Conservation (phyloP, 2,113 vertebrate species). For the Hyla sarda region DNA sequence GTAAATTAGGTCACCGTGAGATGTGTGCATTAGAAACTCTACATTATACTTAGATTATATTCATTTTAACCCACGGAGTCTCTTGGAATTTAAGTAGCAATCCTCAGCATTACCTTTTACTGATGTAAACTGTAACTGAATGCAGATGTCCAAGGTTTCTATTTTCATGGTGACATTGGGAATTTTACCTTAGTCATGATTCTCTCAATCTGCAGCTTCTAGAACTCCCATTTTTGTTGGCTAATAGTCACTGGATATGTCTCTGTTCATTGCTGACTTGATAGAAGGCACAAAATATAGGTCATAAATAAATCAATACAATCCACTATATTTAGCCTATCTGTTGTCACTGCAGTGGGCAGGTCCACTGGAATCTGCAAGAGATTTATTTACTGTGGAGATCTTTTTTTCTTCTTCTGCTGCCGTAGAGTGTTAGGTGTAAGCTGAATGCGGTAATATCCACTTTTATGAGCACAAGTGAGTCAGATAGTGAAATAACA, state of each 20-base stretch:
- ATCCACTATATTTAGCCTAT: slow-evolving; percentile 50
- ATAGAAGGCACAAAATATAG: slow-evolving; percentile 35
- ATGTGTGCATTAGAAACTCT: neutral
- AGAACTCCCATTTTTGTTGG: slow-evolving; percentile 23
- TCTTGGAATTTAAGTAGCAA: neutral
- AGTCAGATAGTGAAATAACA: neutral
- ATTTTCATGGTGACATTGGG: slow-evolving; percentile 35
- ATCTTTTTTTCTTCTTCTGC: neutral
- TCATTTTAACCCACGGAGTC: neutral
- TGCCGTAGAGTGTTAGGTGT: neutral
- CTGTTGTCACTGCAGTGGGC: slow-evolving; percentile 18
- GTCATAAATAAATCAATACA: slow-evolving; percentile 56
- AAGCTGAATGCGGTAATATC: neutral
- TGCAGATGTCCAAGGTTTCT: neutral
- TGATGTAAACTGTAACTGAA: neutral
- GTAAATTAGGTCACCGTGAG: neutral
- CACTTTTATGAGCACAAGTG: neutral
- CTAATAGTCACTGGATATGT: slow-evolving; percentile 28
- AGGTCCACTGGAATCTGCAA: neutral
- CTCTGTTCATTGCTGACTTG: slow-evolving; percentile 43
- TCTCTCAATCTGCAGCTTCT: slow-evolving; percentile 11
- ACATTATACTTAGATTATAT: neutral
- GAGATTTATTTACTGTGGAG: neutral
- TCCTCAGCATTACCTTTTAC: neutral
- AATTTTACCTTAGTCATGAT: slow-evolving; percentile 44